These are phyloP conservation scores for Callionymus lyra DNA, from an alignment of 2,113 vertebrate genomes.

Conservation along the genomic window DNA sequence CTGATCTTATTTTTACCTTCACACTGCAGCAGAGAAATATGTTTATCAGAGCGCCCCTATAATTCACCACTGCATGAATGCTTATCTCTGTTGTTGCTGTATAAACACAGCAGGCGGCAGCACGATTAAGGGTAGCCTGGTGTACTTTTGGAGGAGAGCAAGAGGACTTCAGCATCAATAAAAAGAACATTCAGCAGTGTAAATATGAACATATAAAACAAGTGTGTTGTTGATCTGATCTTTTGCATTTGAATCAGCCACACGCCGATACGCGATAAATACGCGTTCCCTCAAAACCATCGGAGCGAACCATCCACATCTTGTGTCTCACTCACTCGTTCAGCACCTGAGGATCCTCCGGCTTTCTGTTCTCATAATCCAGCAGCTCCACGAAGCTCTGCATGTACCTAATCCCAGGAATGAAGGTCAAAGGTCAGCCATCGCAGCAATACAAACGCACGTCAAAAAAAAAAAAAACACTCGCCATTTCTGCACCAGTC, in stretches of 20 bases:
- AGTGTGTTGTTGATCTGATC: no score
- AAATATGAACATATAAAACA: no score
- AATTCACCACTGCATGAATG: conserved; percentile 4
- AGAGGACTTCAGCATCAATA: no score
- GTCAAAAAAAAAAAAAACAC: not conserved
- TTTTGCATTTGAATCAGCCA: no score
- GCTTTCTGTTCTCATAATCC: conserved; percentile 84
- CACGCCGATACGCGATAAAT: not conserved
- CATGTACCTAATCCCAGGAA: conserved; percentile 78
- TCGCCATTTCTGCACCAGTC: conserved; percentile 87
- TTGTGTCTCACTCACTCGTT: conserved; percentile 74
- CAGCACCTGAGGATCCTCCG: conserved; percentile 78
- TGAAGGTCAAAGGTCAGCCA: conserved; percentile 11
- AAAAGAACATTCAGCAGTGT: no score
- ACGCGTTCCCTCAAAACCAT: not conserved
- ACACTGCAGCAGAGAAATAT: no score
- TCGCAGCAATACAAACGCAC: conserved; percentile 3
- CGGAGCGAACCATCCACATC: not conserved
- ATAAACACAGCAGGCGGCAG: conserved; percentile 28
- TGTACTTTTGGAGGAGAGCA: no score
- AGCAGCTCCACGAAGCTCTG: conserved; percentile 91
- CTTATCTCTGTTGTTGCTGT: conserved; percentile 20
- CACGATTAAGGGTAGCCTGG: not conserved
- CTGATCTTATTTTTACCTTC: no score
- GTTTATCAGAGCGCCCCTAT: no score